phyloP scores from a whole-genome alignment of 2,113 vertebrate genomes.

The Rostratula benghalensis region DNA sequence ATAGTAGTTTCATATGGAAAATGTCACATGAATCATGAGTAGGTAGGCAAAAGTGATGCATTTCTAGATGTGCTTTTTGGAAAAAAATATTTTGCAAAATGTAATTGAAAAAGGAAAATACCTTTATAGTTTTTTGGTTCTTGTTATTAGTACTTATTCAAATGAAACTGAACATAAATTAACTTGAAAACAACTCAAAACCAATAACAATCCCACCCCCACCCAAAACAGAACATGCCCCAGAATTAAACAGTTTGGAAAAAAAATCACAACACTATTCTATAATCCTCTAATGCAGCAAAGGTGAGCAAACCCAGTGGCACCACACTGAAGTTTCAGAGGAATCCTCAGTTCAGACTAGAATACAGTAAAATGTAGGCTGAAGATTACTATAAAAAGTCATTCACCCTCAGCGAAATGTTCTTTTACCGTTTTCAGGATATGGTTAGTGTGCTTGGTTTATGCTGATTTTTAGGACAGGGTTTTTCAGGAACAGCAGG shows the following conservation, averaged over 20 bases:
- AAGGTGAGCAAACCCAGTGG: neutral
- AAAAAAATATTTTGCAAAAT: neutral
- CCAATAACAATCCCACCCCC: neutral
- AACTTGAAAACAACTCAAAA: neutral
- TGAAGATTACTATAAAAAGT: neutral
- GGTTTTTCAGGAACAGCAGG: neutral
- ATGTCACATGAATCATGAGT: neutral
- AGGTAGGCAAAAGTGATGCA: neutral
- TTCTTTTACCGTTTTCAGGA: neutral
- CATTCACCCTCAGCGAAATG: neutral
- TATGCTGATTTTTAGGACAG: neutral
- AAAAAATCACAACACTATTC: neutral
- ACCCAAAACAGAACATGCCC: neutral
- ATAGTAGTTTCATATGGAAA: neutral
- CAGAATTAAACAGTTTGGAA: neutral
- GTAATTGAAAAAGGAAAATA: neutral
- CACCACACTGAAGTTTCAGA: neutral
- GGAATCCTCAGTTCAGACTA: neutral
- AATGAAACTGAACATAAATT: neutral
- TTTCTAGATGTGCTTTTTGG: neutral
- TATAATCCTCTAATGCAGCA: neutral
- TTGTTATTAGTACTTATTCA: neutral
- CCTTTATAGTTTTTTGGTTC: neutral
- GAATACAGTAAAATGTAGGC: neutral
- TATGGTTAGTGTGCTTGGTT: neutral